phyloP scores from a whole-genome alignment of 2,888 invertebrate species.

The Griposia aprilina region DNA sequence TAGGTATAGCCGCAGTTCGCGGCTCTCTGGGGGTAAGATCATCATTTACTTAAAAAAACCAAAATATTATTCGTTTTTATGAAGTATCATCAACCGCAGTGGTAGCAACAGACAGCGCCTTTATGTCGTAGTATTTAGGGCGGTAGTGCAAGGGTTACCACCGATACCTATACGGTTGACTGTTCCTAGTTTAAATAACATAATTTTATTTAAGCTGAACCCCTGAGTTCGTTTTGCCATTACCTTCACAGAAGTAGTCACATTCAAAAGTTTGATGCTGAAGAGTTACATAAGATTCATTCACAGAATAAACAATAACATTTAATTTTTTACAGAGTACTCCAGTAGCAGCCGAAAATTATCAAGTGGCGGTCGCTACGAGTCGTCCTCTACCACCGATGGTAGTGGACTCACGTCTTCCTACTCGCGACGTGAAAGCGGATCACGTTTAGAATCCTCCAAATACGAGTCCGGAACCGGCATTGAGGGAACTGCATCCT shows the following conservation, averaged over 20 bases:
- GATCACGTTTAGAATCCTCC: slow-evolving; percentile 80
- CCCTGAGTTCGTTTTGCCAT: not conserved
- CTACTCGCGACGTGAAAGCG: slow-evolving; percentile 85
- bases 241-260: not conserved
- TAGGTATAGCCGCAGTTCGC: slow-evolving; percentile 92
- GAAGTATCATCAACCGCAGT: not conserved
- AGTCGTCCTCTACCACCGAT: slow-evolving; percentile 81
- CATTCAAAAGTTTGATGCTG: not conserved
- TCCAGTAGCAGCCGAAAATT: slow-evolving; percentile 84
- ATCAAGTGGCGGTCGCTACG: slow-evolving; percentile 83
- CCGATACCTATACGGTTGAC: too few relatives aligned
- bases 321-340: slow-evolving; percentile 76
- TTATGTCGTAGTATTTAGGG: not conserved
- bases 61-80: not conserved
- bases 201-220: not conserved
- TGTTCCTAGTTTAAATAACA: not conserved
- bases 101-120: not conserved
- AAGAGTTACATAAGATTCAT: not conserved
- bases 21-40: slow-evolving; percentile 91
- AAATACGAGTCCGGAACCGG: slow-evolving; percentile 79
- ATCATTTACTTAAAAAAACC: not conserved
- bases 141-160: not conserved
- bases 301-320: not conserved
- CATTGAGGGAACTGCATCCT: slow-evolving; percentile 79
- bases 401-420: slow-evolving; percentile 79